Base-by-base conservation (phyloP, 2,888 invertebrate species). In the Tenthredo scrophulariae region DNA sequence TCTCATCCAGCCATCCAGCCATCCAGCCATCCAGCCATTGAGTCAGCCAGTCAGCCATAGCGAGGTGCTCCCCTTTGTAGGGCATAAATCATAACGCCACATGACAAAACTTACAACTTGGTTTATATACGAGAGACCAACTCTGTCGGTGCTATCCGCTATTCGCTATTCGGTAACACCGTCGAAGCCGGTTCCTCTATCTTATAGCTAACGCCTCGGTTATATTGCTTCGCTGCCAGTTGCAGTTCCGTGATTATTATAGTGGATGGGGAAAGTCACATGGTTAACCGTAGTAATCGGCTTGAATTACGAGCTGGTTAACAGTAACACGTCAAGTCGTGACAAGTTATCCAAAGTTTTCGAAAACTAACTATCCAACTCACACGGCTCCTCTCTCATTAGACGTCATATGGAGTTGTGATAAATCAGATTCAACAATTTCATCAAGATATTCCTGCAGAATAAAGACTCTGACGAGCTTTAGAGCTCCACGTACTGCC, bases 51-150 rank as follows among this genome's bases (percentile, higher is more conserved):
- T 26, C 29, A 67, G 67, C 80, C 29, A 43, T 3, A 29, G 37
- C 72, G 46, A 50, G 13, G 15, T 15, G 18, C 54, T n/a, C 77
- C 77, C 54, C 54, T 77, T 77, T 77, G 40, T 43, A 74, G 58
- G 22, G 80, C 80, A 80, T 80, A 80, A 62, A 80, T 80, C 80
- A 80, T 80, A 80, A 80, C 58, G 37, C 80, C 40, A 40, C 80
- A 80, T 50, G 80, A 80, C 80, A 80, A 80, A 80, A 80, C 80
- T 80, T 80, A 80, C 80, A 62, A 80, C 80, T 62, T 40, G 80
- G 58, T 40, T 80, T 80, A 62, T 79, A 79, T 50, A 40, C 58
- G 72, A 74, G 72, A 43, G 40, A 74, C 72, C 43, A 13, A 10
- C 72, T 74, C 29, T 6, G 33, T 33, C 18, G 6, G 67, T 62